Percentiles rank a stretch among this genome's conserved stretches.
Evolutionary conservation across 2,113 vertebrate species (phyloP).

Genomic region (Ascaphus truei): DNA sequence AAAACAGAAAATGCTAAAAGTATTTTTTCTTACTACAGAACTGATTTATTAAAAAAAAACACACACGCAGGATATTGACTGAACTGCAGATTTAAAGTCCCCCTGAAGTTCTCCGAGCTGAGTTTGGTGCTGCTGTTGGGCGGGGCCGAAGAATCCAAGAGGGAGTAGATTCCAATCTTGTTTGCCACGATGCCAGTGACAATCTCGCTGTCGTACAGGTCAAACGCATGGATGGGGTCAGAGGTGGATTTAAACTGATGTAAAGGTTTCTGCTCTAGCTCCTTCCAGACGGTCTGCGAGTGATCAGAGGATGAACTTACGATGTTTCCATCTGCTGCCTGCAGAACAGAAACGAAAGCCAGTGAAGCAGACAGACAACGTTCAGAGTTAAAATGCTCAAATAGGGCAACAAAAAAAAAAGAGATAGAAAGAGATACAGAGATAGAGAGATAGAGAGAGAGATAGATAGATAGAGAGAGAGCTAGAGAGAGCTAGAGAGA

Average conservation of each 20-base stretch:
- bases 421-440: too few relatives aligned
- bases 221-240: slow-evolving; percentile 86
- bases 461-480: too few relatives aligned
- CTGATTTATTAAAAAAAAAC: too few relatives aligned
- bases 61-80: too few relatives aligned
- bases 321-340: slow-evolving; percentile 85
- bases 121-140: slow-evolving; percentile 82
- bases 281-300: slow-evolving; percentile 88
- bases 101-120: slow-evolving; percentile 93
- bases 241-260: slow-evolving; percentile 86
- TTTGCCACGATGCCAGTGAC: slow-evolving; percentile 88
- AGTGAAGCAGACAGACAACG: not conserved
- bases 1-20: too few relatives aligned
- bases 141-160: slow-evolving; percentile 78
- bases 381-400: too few relatives aligned
- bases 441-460: too few relatives aligned
- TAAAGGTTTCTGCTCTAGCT: slow-evolving; percentile 85
- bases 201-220: slow-evolving; percentile 83
- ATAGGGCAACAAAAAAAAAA: too few relatives aligned
- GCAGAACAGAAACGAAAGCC: slow-evolving; percentile 39
- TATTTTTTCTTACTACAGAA: too few relatives aligned
- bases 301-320: slow-evolving; percentile 90
- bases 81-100: too few relatives aligned
- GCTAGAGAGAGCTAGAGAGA: too few relatives aligned
- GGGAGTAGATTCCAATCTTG: slow-evolving; percentile 89